Evolutionary conservation across 2,797 vertebrate species (phyloP).

Genomic region (Argentina silus): DNA sequence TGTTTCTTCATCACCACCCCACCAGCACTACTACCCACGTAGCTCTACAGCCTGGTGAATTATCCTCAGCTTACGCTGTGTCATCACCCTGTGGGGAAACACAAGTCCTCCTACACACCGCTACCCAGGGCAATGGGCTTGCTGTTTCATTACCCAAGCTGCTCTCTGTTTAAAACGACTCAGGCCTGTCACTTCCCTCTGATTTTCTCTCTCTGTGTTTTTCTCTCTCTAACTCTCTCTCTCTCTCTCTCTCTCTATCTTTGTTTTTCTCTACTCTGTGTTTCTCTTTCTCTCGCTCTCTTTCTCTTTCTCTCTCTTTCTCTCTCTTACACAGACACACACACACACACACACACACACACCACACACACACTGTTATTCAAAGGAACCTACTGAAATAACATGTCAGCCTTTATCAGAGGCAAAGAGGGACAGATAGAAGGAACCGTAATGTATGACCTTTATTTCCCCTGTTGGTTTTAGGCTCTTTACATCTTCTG

Average conservation of each 20-base stretch:
- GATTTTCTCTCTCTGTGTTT: background rate
- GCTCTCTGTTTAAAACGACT: constrained; percentile 50
- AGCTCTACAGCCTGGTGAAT: constrained; percentile 38
- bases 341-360: constrained; percentile 10
- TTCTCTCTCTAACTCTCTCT: constrained; percentile 15
- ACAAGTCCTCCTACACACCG: constrained; percentile 48
- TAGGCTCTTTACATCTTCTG: constrained; percentile 20
- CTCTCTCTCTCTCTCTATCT: background rate
- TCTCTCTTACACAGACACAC: background rate
- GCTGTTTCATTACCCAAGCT: constrained; percentile 47
- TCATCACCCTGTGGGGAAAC: constrained; percentile 58
- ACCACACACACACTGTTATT: constrained; percentile 38
- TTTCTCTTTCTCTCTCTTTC: background rate
- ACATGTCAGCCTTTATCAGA: constrained; percentile 56
- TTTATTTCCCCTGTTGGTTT: constrained; percentile 55
- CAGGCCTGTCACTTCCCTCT: constrained; percentile 15
- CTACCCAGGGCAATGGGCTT: constrained; percentile 55
- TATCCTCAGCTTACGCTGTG: constrained; percentile 45
- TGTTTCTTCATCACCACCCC: constrained; percentile 21
- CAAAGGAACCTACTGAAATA: constrained; percentile 57
- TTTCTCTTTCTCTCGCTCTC: constrained; percentile 4
- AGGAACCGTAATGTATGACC: constrained; percentile 46
- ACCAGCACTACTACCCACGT: constrained; percentile 26
- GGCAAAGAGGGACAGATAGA: constrained; percentile 45
- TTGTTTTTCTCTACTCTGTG: constrained; percentile 2